A percentile compares a stretch with the other conserved stretches of the same genome.
phyloP scores from a whole-genome alignment of 2,888 invertebrate genomes.

The Lepeophtheirus nordmannii region DNA sequence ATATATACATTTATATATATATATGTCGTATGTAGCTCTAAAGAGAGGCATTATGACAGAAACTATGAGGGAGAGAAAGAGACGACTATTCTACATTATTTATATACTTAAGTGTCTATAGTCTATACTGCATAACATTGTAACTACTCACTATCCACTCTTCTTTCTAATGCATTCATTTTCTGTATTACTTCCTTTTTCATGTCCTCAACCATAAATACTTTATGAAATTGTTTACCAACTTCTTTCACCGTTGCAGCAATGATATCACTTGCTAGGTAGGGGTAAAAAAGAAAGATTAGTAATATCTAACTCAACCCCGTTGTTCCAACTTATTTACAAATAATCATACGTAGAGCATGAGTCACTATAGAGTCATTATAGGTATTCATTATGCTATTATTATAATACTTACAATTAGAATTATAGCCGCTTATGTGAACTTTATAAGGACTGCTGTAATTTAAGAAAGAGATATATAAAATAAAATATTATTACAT shows the following conservation, averaged over 20 bases:
- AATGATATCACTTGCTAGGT: slow-evolving; percentile 9
- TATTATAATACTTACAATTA: not conserved
- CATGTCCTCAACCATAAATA: slow-evolving; percentile 26
- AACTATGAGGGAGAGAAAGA: no score
- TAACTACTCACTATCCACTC: slow-evolving; percentile 26
- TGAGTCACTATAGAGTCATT: no score
- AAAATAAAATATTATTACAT: no score
- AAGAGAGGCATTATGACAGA: not conserved
- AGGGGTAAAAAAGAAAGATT: not conserved
- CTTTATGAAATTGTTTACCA: slow-evolving; percentile 25
- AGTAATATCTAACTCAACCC: no score
- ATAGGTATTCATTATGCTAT: no score
- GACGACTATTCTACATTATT: no score
- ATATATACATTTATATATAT: no score
- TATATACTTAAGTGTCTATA: no score
- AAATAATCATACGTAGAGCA: no score
- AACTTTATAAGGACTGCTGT: not conserved
- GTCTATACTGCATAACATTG: not conserved
- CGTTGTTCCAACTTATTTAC: no score
- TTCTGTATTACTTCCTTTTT: slow-evolving; percentile 24
- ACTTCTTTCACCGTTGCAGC: slow-evolving; percentile 21
- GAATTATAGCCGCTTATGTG: not conserved
- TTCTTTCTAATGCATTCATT: slow-evolving; percentile 24
- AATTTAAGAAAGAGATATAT: not conserved
- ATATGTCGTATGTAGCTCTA: not conserved